Conservation (phyloP, 1,140 invertebrate species). For the Drosophila littoralis region DNA sequence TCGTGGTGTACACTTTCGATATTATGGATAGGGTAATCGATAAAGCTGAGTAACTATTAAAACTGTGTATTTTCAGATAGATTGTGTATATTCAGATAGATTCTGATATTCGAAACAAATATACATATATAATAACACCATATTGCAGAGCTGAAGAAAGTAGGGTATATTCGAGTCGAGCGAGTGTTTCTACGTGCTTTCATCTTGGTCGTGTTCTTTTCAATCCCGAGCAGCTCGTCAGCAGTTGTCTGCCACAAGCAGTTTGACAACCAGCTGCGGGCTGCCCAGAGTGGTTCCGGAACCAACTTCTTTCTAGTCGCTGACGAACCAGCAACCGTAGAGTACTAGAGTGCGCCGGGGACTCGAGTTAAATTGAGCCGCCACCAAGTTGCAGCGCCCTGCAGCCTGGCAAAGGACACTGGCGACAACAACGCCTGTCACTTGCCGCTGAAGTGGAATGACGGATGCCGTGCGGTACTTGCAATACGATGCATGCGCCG, state of each 20-base stretch:
- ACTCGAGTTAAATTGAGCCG: conserved; percentile 46
- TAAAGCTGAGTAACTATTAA: too few species aligned
- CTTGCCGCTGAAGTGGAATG: conserved; percentile 27
- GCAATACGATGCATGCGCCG: conserved; percentile 35
- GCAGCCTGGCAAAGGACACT: background rate
- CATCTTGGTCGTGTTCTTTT: background rate
- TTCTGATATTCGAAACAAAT: too few species aligned
- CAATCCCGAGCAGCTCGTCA: too few species aligned
- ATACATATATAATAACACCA: too few species aligned
- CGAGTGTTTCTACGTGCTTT: background rate
- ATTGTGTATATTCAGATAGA: too few species aligned
- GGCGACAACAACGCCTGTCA: conserved; percentile 17
- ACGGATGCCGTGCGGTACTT: conserved; percentile 15
- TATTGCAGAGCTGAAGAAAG: background rate
- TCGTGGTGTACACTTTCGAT: too few species aligned
- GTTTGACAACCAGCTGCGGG: background rate
- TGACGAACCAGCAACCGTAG: background rate
- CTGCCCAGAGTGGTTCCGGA: background rate
- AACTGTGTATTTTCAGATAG: too few species aligned
- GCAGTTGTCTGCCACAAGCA: background rate
- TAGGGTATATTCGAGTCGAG: background rate
- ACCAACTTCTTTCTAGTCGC: background rate
- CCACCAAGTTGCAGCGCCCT: conserved; percentile 3
- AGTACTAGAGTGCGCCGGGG: conserved; percentile 14
- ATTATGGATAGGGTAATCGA: too few species aligned